Percentiles rank a stretch among this genome's conserved stretches.
Evolutionary conservation across 2,888 invertebrate genomes (phyloP).

Genomic region (Heterodera filipjevi): DNA sequence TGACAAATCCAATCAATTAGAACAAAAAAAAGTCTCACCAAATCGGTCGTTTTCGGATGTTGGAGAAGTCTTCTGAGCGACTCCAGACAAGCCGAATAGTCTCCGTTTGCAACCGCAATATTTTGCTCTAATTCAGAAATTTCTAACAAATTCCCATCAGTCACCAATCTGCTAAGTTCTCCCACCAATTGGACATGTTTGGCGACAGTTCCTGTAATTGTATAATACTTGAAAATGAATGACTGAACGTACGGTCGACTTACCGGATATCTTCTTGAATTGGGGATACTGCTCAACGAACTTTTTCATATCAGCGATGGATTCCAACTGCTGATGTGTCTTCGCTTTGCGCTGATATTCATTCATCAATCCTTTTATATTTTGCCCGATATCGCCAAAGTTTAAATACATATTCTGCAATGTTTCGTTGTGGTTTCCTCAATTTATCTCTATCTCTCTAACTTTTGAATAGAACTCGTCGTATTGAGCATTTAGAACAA

Average conservation of each 20-base stretch:
- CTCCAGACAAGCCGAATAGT: constrained; percentile 71
- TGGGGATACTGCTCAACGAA: constrained; percentile 92
- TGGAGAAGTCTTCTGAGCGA: constrained; percentile 79
- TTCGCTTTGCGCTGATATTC: constrained; percentile 92
- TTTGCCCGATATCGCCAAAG: constrained; percentile 97
- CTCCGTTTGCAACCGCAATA: constrained; percentile 74
- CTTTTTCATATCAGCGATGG: constrained; percentile 93
- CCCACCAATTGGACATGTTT: constrained; percentile 97
- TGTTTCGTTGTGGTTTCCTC: not conserved
- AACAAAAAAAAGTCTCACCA: constrained; percentile 23
- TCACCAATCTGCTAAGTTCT: constrained; percentile 85
- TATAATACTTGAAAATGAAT: not conserved
- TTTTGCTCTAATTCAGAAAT: constrained; percentile 92
- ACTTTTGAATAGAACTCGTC: constrained; percentile 94
- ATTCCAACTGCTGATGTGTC: constrained; percentile 94
- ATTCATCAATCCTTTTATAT: constrained; percentile 93
- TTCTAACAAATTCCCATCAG: constrained; percentile 79
- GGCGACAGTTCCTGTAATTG: constrained; percentile 76
- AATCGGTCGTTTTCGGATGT: constrained; percentile 71
- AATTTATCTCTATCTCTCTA: not conserved
- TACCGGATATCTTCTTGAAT: constrained; percentile 77
- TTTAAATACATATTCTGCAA: constrained; percentile 86
- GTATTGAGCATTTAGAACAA: constrained; percentile 84
- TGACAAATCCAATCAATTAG: constrained; percentile 17
- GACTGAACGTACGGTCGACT: constrained; percentile 56